Percentiles rank a stretch among this genome's conserved stretches.
phyloP scores from a whole-genome alignment of 2,888 invertebrate genomes.

The Blera fallax region DNA sequence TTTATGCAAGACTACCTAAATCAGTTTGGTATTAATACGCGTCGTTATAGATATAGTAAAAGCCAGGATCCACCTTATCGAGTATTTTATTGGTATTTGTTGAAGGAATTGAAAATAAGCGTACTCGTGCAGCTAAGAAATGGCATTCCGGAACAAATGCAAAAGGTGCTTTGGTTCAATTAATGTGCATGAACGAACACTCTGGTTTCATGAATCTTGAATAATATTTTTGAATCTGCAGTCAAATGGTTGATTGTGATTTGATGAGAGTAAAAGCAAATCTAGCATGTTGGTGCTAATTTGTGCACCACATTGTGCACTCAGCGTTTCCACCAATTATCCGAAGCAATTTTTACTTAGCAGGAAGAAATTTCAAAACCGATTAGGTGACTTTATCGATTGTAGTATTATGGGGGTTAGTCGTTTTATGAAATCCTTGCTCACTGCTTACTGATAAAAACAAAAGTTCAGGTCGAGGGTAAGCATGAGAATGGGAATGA shows the following conservation, averaged over 20 bases:
- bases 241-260: not conserved
- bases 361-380: not conserved
- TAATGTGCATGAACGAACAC: constrained; percentile 38
- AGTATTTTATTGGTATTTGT: constrained; percentile 8
- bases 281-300: not conserved
- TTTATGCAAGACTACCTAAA: constrained; percentile 47
- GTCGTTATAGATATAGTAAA: not conserved
- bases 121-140: not conserved
- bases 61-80: not conserved
- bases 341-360: not conserved
- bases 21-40: constrained; percentile 30
- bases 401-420: not conserved
- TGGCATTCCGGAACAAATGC: not conserved
- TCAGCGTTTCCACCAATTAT: not conserved
- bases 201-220: constrained; percentile 13
- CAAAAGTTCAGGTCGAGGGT: too few species aligned
- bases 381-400: not conserved
- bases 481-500: too few species aligned
- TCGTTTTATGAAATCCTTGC: not conserved
- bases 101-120: not conserved
- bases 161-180: constrained; percentile 20
- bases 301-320: constrained; percentile 8
- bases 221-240: constrained; percentile 9
- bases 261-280: not conserved
- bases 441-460: not conserved